Conservation (phyloP, 37 sponge, comb jelly and placozoan species). For the Mnemiopsis leidyi region DNA sequence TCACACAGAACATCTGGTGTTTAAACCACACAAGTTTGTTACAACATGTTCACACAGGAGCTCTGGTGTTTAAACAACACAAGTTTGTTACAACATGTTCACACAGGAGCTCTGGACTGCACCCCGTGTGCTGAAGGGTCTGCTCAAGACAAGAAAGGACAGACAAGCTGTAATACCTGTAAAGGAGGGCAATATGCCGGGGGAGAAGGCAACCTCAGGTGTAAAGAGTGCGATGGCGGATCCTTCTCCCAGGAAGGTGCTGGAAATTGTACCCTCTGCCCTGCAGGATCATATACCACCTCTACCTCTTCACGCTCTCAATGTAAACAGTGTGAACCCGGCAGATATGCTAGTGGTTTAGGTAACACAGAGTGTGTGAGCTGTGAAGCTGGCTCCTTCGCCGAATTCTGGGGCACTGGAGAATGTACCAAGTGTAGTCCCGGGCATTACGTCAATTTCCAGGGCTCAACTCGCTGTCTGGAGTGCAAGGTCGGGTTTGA, state of each 20-base stretch:
- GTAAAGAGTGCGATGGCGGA: neutral
- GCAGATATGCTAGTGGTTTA: neutral
- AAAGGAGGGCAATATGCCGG: neutral
- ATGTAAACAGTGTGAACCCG: neutral
- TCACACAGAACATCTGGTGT: no score
- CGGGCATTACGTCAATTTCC: neutral
- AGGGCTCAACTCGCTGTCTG: neutral
- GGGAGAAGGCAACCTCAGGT: neutral
- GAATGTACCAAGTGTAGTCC: neutral
- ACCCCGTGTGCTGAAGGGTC: neutral
- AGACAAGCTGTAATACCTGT: neutral
- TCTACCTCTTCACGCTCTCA: neutral
- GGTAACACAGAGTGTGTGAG: neutral
- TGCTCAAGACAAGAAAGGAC: neutral
- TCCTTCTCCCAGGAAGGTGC: neutral
- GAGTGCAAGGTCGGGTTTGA: constrained; percentile 1
- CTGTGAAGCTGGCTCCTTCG: neutral
- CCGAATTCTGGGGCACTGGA: neutral
- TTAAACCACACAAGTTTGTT: no score
- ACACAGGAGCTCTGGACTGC: neutral
- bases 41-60: no score
- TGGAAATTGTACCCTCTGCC: neutral
- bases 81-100: no score
- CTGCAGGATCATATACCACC: neutral
- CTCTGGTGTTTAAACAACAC: no score